phyloP scores from a whole-genome alignment of 2,888 invertebrate species.

The Uropetala carovei region DNA sequence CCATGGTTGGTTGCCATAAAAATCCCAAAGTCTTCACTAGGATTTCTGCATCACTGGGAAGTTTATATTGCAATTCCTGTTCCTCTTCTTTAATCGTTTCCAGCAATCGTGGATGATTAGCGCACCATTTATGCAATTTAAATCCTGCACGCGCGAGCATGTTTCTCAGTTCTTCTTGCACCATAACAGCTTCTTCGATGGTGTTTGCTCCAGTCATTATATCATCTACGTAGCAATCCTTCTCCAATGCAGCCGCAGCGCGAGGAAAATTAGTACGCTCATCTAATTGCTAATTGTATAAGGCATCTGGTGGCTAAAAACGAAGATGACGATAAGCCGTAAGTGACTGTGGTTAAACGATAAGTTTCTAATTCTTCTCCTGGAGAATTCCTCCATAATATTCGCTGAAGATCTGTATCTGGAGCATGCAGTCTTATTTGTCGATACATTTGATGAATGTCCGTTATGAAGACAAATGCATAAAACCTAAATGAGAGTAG shows the following conservation, averaged over 20 bases:
- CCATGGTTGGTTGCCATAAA: not conserved
- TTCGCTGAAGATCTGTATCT: not conserved
- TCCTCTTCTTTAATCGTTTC: not conserved
- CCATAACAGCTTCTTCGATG: conserved; percentile 21
- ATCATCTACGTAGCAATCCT: not conserved
- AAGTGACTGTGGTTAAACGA: not conserved
- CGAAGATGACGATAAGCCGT: not conserved
- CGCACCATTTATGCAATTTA: conserved; percentile 17
- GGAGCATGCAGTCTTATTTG: not conserved
- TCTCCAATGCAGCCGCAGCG: not conserved
- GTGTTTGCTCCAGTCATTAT: not conserved
- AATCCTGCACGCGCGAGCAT: conserved; percentile 5
- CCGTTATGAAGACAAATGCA: too few species aligned
- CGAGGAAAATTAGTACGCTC: not conserved
- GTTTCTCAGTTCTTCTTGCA: not conserved
- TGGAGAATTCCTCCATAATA: conserved; percentile 14
- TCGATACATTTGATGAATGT: not conserved
- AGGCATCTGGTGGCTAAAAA: conserved; percentile 23
- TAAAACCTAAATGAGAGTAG: conserved; percentile 70
- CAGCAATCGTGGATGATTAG: not conserved
- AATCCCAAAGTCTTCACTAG: not conserved
- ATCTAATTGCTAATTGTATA: not conserved
- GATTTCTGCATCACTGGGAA: not conserved
- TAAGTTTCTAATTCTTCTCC: not conserved
- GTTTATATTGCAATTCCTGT: not conserved